Base-by-base conservation (phyloP, 30 jellyfish, hydroid and myxozoan genomes). In the Aurelia sp. region DNA sequence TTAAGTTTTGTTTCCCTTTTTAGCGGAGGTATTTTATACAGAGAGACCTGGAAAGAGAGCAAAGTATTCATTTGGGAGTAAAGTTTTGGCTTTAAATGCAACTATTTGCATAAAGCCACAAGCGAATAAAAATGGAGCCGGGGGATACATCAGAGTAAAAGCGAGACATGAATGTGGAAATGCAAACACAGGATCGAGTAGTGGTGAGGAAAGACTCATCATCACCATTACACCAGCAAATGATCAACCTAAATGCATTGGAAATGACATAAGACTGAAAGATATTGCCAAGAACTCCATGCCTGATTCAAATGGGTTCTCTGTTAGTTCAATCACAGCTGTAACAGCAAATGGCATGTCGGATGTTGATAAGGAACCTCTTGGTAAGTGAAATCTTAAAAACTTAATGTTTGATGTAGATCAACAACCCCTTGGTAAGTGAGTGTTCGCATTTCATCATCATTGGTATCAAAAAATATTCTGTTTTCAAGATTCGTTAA, bases 91-190 rank as follows among this genome's bases (percentile, higher is more conserved):
- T 4, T 18, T 18, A 21, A 59, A 59, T 59, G 69, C 69, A 59
- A 59, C 69, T 9, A 59, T 59, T 18, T 59, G 69, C 33, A 59
- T 59, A n/a, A 59, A 59, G 33, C 69, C 69, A 59, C 69, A 59
- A 21, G 13, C 33, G 33, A 59, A 59, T 59, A 59, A 6, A 21
- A 18, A 59, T 12, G 69, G 69, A n/a, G 33, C 23, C 0, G 69
- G 69, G 6, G 69, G 69, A 12, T 18, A 4, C 33, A 18, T 59
- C 13, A 3, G 33, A 18, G 23, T 59, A 21, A 59, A 59, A 21
- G 69, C 69, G 33, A n/a, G 69, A 18, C 33, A 59, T 0, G 33
- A 59, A 21, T 59, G 69, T 59, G 69, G 69, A 18, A n/a, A 21
- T 18, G 69, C 33, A 4, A 44, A 44, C 55, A 18, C 69, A 18